Evolutionary conservation across 2,113 vertebrate species (phyloP), one percentile per base, ranked within the genome.

Genomic region (Gopherus flavomarginatus): DNA sequence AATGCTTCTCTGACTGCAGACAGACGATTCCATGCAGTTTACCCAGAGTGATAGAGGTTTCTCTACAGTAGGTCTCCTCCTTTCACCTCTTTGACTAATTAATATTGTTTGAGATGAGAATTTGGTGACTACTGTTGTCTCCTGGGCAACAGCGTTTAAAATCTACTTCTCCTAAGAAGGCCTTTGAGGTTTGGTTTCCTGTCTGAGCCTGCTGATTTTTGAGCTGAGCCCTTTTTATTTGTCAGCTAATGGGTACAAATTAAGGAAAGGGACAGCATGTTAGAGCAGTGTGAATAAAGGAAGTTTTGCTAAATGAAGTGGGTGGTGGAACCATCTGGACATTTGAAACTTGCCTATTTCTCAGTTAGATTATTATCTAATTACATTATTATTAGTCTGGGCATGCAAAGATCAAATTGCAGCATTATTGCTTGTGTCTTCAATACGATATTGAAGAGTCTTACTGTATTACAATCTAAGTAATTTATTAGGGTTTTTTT

Each of bases 321-420:
- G 97, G 97, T 97, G 96, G 96, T 97, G 42, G 94, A 96, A 97
- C 97, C 97, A 97, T 97, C 96, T 97, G 97, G 96, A 93, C 97
- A 94, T 97, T 97, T 96, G 97, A 97, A 97, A 97, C 91, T 97
- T 97, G 97, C 96, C 94, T 96, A 96, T 97, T 96, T 97, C 96
- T 95, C 89, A 81, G 91, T 88, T 97, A 97, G 96, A 91, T 96
- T 97, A 96, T 97, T 97, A 95, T 95, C 92, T 96, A 96, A 97
- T 97, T 97, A 93, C 91, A 91, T 89, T 97, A 95, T 97, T 97
- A 96, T 97, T 96, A 96, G 92, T 72, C 24, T 6, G 24, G 75
- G 84, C 86, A 91, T 95, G 89, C 0, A 1, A 95, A 90, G 54
- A 96, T 93, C 59, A 96, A 97, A 93, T 2, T 91, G 84, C 75